Conservation (phyloP, 2,113 vertebrate genomes). For the Channa argus region DNA sequence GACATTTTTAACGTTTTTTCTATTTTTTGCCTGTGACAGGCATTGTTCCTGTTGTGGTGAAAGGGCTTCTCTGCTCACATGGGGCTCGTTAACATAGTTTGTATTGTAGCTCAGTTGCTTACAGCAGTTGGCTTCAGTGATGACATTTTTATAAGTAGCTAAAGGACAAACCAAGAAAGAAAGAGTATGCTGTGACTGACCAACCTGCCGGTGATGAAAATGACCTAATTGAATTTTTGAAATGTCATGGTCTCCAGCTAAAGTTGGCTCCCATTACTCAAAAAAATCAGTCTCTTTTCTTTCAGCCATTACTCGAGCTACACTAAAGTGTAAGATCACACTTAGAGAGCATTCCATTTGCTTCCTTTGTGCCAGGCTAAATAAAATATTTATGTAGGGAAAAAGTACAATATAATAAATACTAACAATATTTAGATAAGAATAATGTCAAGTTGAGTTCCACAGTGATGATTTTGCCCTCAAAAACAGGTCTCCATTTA, state of each 20-base stretch:
- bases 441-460: background rate
- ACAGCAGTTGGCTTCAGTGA: background rate
- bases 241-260: constrained; percentile 35
- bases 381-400: constrained; percentile 25
- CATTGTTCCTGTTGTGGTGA: background rate
- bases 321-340: constrained; percentile 12
- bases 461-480: constrained; percentile 16
- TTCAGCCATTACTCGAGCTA: background rate
- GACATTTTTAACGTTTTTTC: background rate
- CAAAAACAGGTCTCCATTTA: constrained; percentile 19
- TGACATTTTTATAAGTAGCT: constrained; percentile 35
- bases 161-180: constrained; percentile 39
- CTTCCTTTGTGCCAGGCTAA: constrained; percentile 9
- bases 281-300: constrained; percentile 1
- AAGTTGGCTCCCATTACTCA: constrained; percentile 13
- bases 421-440: too few species aligned
- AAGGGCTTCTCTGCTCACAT: background rate
- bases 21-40: background rate
- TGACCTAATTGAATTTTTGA: constrained; percentile 21
- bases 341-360: background rate
- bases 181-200: constrained; percentile 10
- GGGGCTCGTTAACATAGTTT: constrained; percentile 5
- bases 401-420: background rate
- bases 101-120: background rate
- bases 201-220: constrained; percentile 25